Conservation (phyloP, 92 coral and sea anemone species). For the Pocillopora grandis region DNA sequence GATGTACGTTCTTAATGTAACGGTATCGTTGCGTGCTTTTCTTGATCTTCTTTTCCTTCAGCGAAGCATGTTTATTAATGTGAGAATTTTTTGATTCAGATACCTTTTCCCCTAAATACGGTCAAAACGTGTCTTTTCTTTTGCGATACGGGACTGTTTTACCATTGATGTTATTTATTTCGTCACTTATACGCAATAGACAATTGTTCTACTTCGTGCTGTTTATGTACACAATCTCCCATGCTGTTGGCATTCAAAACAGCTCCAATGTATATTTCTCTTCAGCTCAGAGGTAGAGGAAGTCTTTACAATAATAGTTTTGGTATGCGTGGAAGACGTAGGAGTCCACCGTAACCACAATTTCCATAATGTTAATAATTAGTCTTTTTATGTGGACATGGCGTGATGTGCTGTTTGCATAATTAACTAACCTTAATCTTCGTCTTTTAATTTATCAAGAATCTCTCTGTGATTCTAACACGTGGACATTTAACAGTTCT, state of each 20-base stretch:
- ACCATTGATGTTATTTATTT: not conserved
- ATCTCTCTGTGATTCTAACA: too few species aligned
- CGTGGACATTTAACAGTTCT: too few species aligned
- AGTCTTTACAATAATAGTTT: not conserved
- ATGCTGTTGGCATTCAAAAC: not conserved
- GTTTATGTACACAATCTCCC: not conserved
- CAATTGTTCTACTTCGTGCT: not conserved
- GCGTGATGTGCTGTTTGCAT: not conserved
- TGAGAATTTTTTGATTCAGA: too few species aligned
- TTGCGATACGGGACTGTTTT: not conserved
- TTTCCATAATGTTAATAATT: not conserved
- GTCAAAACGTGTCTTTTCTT: not conserved
- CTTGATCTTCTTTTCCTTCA: too few species aligned
- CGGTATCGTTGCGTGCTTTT: too few species aligned
- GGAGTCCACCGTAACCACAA: slow-evolving; percentile 9
- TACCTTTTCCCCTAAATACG: not conserved
- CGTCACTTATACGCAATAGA: not conserved
- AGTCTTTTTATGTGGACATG: not conserved
- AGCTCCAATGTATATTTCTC: not conserved
- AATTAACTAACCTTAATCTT: not conserved
- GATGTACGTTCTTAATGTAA: not conserved
- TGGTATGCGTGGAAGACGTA: not conserved
- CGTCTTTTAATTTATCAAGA: too few species aligned
- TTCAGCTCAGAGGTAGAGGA: not conserved
- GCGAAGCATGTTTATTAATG: too few species aligned